Evolutionary conservation across 1,140 invertebrate genomes (phyloP).

Genomic region (Eufriesea mexicana): DNA sequence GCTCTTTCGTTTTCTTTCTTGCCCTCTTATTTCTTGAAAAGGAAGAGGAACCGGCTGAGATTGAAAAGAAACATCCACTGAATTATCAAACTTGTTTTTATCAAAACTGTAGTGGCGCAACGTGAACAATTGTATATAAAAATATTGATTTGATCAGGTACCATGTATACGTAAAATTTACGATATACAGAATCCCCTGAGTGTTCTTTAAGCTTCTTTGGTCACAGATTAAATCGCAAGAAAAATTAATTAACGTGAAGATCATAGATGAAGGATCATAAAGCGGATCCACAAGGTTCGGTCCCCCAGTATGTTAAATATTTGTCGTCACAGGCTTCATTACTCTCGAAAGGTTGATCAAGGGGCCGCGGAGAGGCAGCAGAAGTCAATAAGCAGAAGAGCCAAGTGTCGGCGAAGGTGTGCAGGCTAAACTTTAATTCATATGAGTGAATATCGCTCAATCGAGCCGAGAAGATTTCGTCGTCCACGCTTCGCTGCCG

Average conservation of each 20-base stretch:
- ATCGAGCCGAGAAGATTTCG: slow-evolving; percentile 32
- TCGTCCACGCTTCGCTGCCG: slow-evolving; percentile 20
- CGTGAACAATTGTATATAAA: background rate
- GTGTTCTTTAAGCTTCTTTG: background rate
- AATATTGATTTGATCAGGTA: background rate
- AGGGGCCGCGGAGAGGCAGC: slow-evolving; percentile 26
- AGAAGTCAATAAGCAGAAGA: slow-evolving; percentile 51
- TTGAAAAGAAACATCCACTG: slow-evolving; percentile 54
- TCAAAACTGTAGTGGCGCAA: background rate
- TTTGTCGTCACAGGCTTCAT: slow-evolving; percentile 51
- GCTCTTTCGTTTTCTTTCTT: background rate
- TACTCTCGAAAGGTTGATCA: slow-evolving; percentile 51
- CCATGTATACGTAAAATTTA: background rate
- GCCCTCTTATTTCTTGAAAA: slow-evolving; percentile 51
- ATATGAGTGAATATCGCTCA: slow-evolving; percentile 46
- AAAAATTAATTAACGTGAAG: slow-evolving; percentile 23
- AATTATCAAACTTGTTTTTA: background rate
- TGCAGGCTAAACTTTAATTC: slow-evolving; percentile 38
- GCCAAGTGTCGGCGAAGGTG: slow-evolving; percentile 41
- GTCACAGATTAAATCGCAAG: background rate
- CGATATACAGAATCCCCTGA: background rate
- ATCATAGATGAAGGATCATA: slow-evolving; percentile 23
- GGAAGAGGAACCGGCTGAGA: slow-evolving; percentile 50
- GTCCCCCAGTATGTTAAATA: slow-evolving; percentile 36
- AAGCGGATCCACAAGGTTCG: background rate